A percentile compares a stretch with the other conserved stretches of the same genome.
Evolutionary conservation across 2,797 vertebrate species (phyloP).

Genomic region (Chloroceryle amazona): DNA sequence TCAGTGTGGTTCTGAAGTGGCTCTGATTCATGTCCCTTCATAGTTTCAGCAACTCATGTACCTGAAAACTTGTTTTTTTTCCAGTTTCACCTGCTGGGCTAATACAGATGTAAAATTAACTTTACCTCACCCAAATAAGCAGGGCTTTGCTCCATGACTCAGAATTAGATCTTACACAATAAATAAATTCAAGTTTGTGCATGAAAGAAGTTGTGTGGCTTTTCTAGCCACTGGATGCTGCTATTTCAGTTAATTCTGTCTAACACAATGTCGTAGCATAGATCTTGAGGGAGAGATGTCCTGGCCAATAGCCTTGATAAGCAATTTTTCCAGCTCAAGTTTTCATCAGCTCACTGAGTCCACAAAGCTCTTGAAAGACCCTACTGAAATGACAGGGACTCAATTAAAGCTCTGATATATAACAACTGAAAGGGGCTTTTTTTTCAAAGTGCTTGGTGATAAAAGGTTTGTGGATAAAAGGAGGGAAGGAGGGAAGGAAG

Average conservation of each 20-base stretch:
- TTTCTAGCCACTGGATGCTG: background rate
- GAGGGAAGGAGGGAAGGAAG: too few species aligned
- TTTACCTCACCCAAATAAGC: background rate
- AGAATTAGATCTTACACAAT: background rate
- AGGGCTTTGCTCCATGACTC: background rate
- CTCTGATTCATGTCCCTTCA: background rate
- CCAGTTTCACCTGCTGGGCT: background rate
- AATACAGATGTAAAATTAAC: background rate
- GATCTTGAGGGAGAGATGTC: rapidly evolving
- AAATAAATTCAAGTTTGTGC: background rate
- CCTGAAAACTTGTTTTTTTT: background rate
- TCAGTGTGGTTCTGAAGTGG: background rate
- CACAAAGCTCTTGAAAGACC: background rate
- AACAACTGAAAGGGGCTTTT: background rate
- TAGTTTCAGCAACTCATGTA: rapidly evolving
- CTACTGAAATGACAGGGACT: background rate
- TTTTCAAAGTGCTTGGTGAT: background rate
- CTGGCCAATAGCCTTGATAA: background rate
- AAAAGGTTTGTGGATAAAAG: background rate
- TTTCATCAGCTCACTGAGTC: background rate
- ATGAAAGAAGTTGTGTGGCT: background rate
- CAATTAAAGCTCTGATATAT: background rate
- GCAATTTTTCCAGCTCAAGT: background rate
- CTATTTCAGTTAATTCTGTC: background rate
- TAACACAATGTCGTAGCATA: background rate